Conservation (phyloP, 2,113 vertebrate species). For the Pogonocichla stellata region DNA sequence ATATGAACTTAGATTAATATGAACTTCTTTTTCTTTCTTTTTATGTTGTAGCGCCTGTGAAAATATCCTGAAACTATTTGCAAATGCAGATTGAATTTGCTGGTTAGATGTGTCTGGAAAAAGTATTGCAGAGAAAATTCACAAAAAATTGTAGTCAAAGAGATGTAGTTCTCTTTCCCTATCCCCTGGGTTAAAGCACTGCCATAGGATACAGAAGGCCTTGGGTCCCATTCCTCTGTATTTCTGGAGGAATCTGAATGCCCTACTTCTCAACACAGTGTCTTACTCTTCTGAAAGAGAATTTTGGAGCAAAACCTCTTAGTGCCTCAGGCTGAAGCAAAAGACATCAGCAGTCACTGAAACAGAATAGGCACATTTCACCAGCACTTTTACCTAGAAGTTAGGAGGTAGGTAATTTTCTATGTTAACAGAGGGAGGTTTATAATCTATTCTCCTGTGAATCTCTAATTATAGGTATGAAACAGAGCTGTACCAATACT, state of each 20-base stretch:
- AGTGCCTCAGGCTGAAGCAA: not conserved
- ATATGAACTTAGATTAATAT: not conserved
- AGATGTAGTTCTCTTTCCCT: not conserved
- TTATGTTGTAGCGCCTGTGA: not conserved
- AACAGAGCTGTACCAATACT: not conserved
- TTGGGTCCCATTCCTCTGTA: not conserved
- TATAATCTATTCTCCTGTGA: not conserved
- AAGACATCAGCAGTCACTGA: not conserved
- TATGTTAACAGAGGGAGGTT: not conserved
- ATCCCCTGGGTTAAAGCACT: not conserved
- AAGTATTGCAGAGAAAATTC: not conserved
- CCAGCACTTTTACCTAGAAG: not conserved
- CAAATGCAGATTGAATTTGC: not conserved
- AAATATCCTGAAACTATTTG: conserved; percentile 37
- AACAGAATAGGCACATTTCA: not conserved
- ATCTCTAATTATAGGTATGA: not conserved
- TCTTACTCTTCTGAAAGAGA: not conserved
- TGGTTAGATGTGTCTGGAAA: not conserved
- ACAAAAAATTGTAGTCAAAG: not conserved
- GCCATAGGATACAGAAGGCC: not conserved
- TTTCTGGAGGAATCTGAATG: not conserved
- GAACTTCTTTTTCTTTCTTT: not conserved
- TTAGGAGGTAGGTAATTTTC: not conserved
- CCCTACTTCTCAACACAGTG: not conserved
- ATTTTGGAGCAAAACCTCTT: not conserved